A percentile compares a stretch with the other conserved stretches of the same genome.
These are phyloP conservation scores for Notospermus geniculatus DNA, from an alignment of 1,140 invertebrate species.

Conservation along the genomic window DNA sequence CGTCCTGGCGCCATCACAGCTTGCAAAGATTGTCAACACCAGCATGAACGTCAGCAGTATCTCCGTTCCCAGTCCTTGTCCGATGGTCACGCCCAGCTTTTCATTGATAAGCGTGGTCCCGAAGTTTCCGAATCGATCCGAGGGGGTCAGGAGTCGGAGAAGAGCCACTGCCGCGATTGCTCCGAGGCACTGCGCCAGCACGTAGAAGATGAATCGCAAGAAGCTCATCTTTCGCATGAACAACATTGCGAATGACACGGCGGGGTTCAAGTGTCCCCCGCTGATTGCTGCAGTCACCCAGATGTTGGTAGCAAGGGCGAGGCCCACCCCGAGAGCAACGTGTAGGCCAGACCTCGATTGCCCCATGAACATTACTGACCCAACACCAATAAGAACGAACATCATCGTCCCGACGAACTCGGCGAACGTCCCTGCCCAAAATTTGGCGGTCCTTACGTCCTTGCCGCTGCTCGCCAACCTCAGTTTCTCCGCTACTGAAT, in stretches of 20 bases:
- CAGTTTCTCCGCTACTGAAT: too few species aligned
- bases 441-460: too few species aligned
- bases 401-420: too few species aligned
- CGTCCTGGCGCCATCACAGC: slow-evolving; percentile 72
- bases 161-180: slow-evolving; percentile 17
- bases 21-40: slow-evolving; percentile 81
- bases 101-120: slow-evolving; percentile 15
- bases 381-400: too few species aligned
- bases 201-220: slow-evolving; percentile 63
- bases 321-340: slow-evolving; percentile 79
- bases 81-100: slow-evolving; percentile 25
- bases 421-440: too few species aligned
- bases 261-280: slow-evolving; percentile 6
- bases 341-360: slow-evolving; percentile 13
- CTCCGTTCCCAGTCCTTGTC: slow-evolving; percentile 79
- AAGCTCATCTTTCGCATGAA: slow-evolving; percentile 54
- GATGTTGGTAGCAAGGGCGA: slow-evolving; percentile 54
- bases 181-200: slow-evolving; percentile 19
- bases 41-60: slow-evolving; percentile 83
- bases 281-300: slow-evolving; percentile 62
- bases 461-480: too few species aligned
- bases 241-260: slow-evolving; percentile 2
- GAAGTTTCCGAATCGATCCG: background rate
- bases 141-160: slow-evolving; percentile 21
- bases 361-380: too few species aligned